Evolutionary conservation across 2,888 invertebrate species (phyloP).

Genomic region (Caenorhabditis plicata): DNA sequence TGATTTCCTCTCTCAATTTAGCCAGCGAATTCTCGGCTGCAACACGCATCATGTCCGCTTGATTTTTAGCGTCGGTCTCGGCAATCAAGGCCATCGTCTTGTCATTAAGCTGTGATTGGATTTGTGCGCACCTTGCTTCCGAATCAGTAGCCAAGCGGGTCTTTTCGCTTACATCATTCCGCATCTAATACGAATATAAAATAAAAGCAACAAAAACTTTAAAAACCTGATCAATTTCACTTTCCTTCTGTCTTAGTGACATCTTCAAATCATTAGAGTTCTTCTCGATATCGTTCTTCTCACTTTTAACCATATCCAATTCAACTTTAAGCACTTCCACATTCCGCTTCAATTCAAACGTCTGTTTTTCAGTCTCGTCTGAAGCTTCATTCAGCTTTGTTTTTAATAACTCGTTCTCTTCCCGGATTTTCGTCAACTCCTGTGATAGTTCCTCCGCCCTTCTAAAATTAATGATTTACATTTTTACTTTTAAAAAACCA

Average conservation of each 20-base stretch:
- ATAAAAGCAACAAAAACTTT: no score
- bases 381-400: constrained; percentile 3
- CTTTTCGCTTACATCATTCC: no score
- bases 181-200: no score
- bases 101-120: constrained; percentile 15
- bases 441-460: constrained; percentile 13
- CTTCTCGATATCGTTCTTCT: constrained; percentile 2
- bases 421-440: constrained; percentile 1
- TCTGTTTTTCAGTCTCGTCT: constrained; percentile 8
- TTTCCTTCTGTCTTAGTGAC: no score
- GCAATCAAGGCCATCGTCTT: constrained; percentile 11
- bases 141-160: no score
- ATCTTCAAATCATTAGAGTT: constrained; percentile 3
- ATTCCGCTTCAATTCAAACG: constrained; percentile 15
- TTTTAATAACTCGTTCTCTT: constrained; percentile 8
- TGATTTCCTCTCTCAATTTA: constrained; percentile 13
- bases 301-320: constrained; percentile 4
- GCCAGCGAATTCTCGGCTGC: constrained; percentile 13
- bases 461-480: not conserved
- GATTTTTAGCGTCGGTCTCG: constrained; percentile 14
- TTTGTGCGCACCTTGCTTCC: not conserved
- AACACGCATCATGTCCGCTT: constrained; percentile 25
- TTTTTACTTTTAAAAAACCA: not conserved
- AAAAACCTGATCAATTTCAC: no score
- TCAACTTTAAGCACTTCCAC: constrained; percentile 11